Evolutionary conservation across 2,797 vertebrate species (phyloP).

Genomic region (Xenopus petersii): DNA sequence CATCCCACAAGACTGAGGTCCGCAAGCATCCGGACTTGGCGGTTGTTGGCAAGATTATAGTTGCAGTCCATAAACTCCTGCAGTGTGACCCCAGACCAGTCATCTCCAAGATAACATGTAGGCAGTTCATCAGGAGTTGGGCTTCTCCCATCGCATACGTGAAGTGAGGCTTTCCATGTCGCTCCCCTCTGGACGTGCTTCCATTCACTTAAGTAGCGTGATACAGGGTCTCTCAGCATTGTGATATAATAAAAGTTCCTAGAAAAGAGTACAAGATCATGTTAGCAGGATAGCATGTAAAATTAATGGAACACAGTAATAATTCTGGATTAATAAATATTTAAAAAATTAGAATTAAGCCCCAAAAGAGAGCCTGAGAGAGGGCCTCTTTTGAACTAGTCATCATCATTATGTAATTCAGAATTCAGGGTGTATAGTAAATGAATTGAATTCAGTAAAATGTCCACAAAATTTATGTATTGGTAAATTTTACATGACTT

Average conservation of each 20-base stretch:
- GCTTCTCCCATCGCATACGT: conserved; percentile 89
- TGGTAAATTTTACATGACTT: no score
- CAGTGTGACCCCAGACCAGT: conserved; percentile 90
- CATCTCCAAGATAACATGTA: conserved; percentile 83
- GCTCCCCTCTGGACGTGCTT: conserved; percentile 94
- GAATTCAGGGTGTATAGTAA: no score
- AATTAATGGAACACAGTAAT: no score
- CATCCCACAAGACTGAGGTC: conserved; percentile 84
- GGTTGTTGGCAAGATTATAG: conserved; percentile 91
- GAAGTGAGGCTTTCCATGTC: conserved; percentile 93
- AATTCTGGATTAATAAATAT: no score
- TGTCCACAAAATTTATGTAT: no score
- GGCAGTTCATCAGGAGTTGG: conserved; percentile 89
- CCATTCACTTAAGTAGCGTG: conserved; percentile 93
- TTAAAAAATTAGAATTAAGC: no score
- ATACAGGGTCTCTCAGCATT: conserved; percentile 90
- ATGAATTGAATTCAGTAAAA: no score
- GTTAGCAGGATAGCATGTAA: no score
- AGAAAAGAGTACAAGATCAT: conserved; percentile 58
- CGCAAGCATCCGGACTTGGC: conserved; percentile 94
- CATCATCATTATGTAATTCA: no score
- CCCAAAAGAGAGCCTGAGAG: no score
- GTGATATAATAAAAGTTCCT: conserved; percentile 98
- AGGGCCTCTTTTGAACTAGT: no score
- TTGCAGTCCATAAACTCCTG: conserved; percentile 88